Percentiles rank a stretch among this genome's conserved stretches.
These are phyloP conservation scores for Antheraea assamensis DNA, from an alignment of 2,888 invertebrate species.

Conservation along the genomic window DNA sequence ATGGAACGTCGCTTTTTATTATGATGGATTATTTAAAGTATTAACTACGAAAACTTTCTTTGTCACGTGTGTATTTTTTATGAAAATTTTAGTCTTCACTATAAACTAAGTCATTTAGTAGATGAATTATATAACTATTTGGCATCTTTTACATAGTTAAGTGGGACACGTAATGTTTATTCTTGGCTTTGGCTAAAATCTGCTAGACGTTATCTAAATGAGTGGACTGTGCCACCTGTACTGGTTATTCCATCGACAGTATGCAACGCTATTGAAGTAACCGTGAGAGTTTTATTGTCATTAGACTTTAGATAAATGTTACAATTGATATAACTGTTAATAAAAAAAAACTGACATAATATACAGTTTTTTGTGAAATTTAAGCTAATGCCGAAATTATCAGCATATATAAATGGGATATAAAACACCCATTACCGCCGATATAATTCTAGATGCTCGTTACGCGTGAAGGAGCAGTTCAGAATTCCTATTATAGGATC, in stretches of 20 bases:
- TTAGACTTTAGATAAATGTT: neutral
- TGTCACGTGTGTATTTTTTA: too few species aligned
- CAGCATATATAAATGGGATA: neutral
- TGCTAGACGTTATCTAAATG: neutral
- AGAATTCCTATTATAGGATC: too few species aligned
- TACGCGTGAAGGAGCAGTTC: too few species aligned
- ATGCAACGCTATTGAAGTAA: neutral
- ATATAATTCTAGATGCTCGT: too few species aligned
- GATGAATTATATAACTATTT: conserved; percentile 4
- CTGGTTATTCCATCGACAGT: neutral
- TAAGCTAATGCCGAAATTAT: neutral
- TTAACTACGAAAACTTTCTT: too few species aligned
- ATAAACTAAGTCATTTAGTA: neutral
- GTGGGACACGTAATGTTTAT: conserved; percentile 1
- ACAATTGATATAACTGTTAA: neutral
- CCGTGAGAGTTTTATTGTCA: neutral
- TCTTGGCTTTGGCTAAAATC: conserved; percentile 4
- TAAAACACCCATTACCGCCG: too few species aligned
- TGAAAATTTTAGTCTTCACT: neutral
- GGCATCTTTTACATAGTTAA: conserved; percentile 1
- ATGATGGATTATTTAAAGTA: too few species aligned
- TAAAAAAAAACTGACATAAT: neutral
- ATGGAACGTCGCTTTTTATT: too few species aligned
- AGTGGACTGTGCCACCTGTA: neutral
- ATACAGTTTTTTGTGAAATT: neutral